phyloP scores from a whole-genome alignment of 2,888 invertebrate genomes.

The Leptogaster cylindrica region DNA sequence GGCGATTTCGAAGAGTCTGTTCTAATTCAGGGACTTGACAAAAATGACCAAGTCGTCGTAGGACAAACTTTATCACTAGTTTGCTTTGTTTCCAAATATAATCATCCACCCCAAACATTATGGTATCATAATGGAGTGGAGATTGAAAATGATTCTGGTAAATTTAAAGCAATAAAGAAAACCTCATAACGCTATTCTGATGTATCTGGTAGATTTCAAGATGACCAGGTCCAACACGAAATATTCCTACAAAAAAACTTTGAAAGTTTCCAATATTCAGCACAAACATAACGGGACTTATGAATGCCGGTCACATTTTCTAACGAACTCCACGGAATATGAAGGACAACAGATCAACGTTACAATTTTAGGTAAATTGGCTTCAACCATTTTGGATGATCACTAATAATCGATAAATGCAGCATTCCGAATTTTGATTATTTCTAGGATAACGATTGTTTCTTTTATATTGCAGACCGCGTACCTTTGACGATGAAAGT shows the following conservation, averaged over 20 bases:
- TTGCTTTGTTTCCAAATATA: constrained; percentile 67
- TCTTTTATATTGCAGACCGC: constrained; percentile 60
- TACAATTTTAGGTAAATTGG: constrained; percentile 57
- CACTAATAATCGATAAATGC: no score
- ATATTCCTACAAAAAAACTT: constrained; percentile 57
- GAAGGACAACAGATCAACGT: constrained; percentile 57
- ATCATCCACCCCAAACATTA: constrained; percentile 62
- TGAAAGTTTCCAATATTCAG: constrained; percentile 58
- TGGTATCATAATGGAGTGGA: constrained; percentile 62
- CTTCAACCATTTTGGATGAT: constrained; percentile 30
- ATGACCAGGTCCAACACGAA: constrained; percentile 51
- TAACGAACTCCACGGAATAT: constrained; percentile 47
- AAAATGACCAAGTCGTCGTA: constrained; percentile 61
- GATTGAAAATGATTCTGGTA: constrained; percentile 49
- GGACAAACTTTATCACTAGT: constrained; percentile 66
- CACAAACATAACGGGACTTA: constrained; percentile 60
- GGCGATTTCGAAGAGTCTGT: constrained; percentile 59
- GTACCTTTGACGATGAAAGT: constrained; percentile 59
- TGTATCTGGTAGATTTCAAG: constrained; percentile 48
- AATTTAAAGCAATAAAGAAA: no score
- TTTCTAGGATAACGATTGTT: background rate
- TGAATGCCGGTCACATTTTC: constrained; percentile 57
- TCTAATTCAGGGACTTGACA: constrained; percentile 60
- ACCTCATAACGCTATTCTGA: background rate
- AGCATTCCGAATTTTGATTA: no score